Evolutionary conservation across 1,140 invertebrate species (phyloP), one percentile per base, ranked within the genome.

Genomic region (Prorops nasuta): DNA sequence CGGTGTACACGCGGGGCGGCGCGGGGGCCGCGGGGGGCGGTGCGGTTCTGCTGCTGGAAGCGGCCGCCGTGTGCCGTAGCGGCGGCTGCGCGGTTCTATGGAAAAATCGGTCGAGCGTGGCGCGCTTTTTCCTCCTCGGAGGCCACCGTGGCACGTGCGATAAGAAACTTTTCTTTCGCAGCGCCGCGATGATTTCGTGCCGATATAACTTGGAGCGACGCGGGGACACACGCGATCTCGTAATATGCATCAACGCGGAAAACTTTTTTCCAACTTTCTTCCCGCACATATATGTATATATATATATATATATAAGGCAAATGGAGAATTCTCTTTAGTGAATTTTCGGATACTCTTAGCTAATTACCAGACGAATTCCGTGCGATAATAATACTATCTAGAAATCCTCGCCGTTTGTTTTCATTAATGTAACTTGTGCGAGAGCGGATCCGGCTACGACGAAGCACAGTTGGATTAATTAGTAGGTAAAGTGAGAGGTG

Each of bases 31-130:
- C n/a, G n/a, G n/a, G n/a, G n/a, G n/a, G n/a, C n/a, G n/a, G n/a
- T n/a, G n/a, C n/a, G n/a, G n/a, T n/a, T n/a, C n/a, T n/a, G n/a
- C n/a, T n/a, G n/a, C n/a, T n/a, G n/a, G n/a, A n/a, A 12, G n/a
- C 9, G 31, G 24, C 15, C 16, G 10, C 38, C 36, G 18, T 37
- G 20, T 12, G 24, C 24, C 20, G 9, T 42, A 36, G 36, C n/a
- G n/a, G n/a, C n/a, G n/a, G n/a, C n/a, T n/a, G n/a, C 51, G 48
- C 37, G 46, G 31, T 38, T 35, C 36, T 54, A 54, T 60, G 58
- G 43, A 56, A 49, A 63, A 54, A 40, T 62, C 49, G 45, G 49
- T 54, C 60, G 51, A 55, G 49, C 55, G 20, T 49, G 20, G 34
- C 28, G 17, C 37, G 28, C 22, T 16, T 44, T 49, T 21, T 41